Evolutionary conservation across 2,888 invertebrate genomes (phyloP), one percentile per base, ranked within the genome.

Genomic region (Tenodera sinensis): DNA sequence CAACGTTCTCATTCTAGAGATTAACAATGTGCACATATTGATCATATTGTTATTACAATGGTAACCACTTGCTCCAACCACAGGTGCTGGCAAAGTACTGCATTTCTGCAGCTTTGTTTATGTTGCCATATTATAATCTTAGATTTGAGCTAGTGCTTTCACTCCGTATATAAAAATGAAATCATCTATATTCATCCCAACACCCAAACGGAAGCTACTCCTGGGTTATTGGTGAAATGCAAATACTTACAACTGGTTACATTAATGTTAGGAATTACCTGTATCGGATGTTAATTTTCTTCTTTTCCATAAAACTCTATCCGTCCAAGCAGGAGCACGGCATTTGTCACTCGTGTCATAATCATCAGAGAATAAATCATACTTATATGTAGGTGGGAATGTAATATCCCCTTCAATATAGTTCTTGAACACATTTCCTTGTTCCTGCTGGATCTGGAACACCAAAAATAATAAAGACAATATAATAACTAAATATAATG

Each of bases 321-420:
- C 99, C 0, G 99, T 99, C 99, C 99, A 99, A 7, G 99, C 99
- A 0, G 99, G 99, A 1, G 98, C 97, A 90, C 99, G 95, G 92
- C 97, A 96, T 93, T 99, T 99, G 93, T 99, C 99, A 92, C 99
- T 99, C 0, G 99, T 99, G 93, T 99, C 99, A 93, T 99, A 99
- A 93, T 99, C 99, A 93, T 99, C 98, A 92, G 98, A 99, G 93
- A 99, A 99, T 89, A 99, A 94, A 94, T 99, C 99, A 93, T 99
- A 99, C 93, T 99, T 99, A 93, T 99, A 99, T 0, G 99, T 99
- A 0, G 99, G 99, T 25, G 97, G 96, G 93, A 99, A 99, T 84
- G 95, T 96, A 71, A 99, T 96, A 88, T 96, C 96, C 0, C 98
- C 99, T 94, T 99, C 99, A 89, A 96, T 95, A 93, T 98, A 99